phyloP scores from a whole-genome alignment of 1,140 invertebrate species.

The Drosophila trapezifrons region DNA sequence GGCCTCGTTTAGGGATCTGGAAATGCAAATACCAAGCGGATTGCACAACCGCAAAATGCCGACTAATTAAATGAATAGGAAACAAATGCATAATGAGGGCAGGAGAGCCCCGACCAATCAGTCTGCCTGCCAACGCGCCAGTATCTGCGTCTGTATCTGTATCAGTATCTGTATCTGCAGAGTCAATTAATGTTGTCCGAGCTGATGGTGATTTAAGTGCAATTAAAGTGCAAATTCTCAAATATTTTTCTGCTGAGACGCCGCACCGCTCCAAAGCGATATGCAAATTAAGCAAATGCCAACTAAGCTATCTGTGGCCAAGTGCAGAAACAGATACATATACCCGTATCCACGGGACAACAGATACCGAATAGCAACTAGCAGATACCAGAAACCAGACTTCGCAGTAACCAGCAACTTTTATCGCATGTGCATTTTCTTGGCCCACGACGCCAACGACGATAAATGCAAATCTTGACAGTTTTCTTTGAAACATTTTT shows the following conservation, averaged over 20 bases:
- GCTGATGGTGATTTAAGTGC: conserved; percentile 67
- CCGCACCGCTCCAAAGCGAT: conserved; percentile 57
- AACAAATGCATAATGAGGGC: conserved; percentile 68
- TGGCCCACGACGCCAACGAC: conserved; percentile 63
- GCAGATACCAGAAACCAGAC: conserved; percentile 47
- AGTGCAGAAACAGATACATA: conserved; percentile 41
- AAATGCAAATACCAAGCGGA: conserved; percentile 38
- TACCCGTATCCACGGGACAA: conserved; percentile 50
- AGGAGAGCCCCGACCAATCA: conserved; percentile 34
- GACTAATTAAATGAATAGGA: conserved; percentile 79
- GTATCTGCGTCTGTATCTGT: conserved; percentile 18
- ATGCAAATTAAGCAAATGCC: conserved; percentile 78
- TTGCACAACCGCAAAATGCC: conserved; percentile 66
- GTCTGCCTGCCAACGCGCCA: conserved; percentile 1
- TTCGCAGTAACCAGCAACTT: conserved; percentile 48
- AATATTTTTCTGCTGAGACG: conserved; percentile 46
- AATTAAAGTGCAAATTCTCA: conserved; percentile 69
- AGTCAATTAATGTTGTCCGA: conserved; percentile 70
- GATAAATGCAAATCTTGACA: conserved; percentile 82
- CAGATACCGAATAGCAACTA: conserved; percentile 35
- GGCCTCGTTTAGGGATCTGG: conserved; percentile 16
- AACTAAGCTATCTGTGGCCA: conserved; percentile 52
- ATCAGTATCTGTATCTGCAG: conserved; percentile 32
- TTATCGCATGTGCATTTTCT: conserved; percentile 76
- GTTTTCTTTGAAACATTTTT: conserved; percentile 79